Base-by-base conservation (phyloP, 2,888 invertebrate species). In the Ophion slaviceki region DNA sequence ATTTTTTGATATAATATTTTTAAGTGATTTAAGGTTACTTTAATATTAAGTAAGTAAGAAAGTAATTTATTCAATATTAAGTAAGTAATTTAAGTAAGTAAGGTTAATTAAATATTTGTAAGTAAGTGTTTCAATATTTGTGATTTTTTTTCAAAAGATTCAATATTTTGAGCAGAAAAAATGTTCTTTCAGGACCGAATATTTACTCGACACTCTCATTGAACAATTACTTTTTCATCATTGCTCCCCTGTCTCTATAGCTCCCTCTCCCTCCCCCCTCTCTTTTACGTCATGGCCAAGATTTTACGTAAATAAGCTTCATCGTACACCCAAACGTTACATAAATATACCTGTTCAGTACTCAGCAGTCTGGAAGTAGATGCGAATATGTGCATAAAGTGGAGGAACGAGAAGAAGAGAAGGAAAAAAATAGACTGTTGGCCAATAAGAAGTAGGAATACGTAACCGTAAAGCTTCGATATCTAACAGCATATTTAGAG, bases 341-440 rank as follows among this genome's bases (percentile, higher is more conserved):
- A 83, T 86, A 86, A 86, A 80, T 70, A 40, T 77, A 80, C 83
- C 80, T 77, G 86, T 78, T 83, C 17, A 47, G 45, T 36, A n/a
- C 14, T 6, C 8, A 53, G 17, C 7, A 32, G 5, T 57, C 64
- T 32, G 53, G 20, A 24, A 66, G 36, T 68, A n/a, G 45, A 64
- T 62, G 40, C 24, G 72, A 74, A 78, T 82, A 61, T 67, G 20
- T 57, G 45, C 40, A 20, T 62, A 61, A 62, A 47, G 20, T 20
- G 57, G 17, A 78, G 36, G 64, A 62, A 20, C 36, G 17, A 74
- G 28, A 20, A 24, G 45, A 74, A 47, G 32, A 24, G 45, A 78
- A 64, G n/a, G 36, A 28, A 32, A 28, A 62, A 67, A 68, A 74
- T 45, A 77, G 20, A 14, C 24, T 40, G 28, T 47, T 68, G 32